Evolutionary conservation across 2,888 invertebrate genomes (phyloP).

Genomic region (Hydraecia micacea): DNA sequence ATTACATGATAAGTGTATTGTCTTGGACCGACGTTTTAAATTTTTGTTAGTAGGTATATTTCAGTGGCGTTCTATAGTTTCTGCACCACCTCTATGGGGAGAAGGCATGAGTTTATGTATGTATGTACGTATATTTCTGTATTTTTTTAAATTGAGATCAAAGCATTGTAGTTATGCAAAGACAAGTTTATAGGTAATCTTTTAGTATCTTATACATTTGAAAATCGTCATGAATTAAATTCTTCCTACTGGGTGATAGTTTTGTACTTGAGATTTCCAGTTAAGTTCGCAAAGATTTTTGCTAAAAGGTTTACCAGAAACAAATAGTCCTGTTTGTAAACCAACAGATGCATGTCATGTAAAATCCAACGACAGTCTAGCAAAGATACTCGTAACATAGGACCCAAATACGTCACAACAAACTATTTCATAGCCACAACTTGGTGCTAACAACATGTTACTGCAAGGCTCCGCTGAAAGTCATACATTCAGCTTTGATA

Average conservation of each 20-base stretch:
- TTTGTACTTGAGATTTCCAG: neutral
- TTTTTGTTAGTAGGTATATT: neutral
- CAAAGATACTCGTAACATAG: neutral
- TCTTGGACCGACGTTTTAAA: too few species aligned
- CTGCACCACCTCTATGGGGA: neutral
- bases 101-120: neutral
- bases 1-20: slow-evolving; percentile 3
- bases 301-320: too few species aligned
- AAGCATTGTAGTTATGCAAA: neutral
- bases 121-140: neutral
- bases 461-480: slow-evolving; percentile 39
- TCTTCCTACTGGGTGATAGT: neutral
- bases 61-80: neutral
- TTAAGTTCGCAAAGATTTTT: neutral
- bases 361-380: neutral
- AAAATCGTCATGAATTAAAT: neutral
- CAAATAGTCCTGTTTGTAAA: neutral
- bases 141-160: neutral
- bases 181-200: neutral
- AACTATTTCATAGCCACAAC: slow-evolving; percentile 16
- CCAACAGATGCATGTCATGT: neutral
- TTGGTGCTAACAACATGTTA: slow-evolving; percentile 33
- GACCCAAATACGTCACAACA: slow-evolving; percentile 23
- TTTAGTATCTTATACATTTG: neutral
- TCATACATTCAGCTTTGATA: slow-evolving; percentile 58